Evolutionary conservation across 2,797 vertebrate species (phyloP), one percentile per base, ranked within the genome.

Genomic region (Ambastaia sidthimunki): DNA sequence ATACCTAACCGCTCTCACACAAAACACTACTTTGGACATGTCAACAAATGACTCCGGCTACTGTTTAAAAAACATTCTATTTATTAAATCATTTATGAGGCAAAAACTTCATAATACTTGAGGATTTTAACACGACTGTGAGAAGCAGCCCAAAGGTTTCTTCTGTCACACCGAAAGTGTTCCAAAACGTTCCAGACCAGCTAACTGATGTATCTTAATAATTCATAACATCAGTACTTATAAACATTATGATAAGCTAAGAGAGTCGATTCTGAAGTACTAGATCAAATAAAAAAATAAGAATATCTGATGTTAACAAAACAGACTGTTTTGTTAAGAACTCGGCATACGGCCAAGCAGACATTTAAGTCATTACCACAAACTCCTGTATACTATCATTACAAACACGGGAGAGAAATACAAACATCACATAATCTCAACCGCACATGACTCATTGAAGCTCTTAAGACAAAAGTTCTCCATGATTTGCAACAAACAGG

Each of bases 181-280:
- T 25, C 18, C 5, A 9, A 59, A 13, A 65, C 31, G 54, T 74
- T 47, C 71, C 76, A 74, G 65, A 65, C 62, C 11, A 21, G 50
- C 71, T 52, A 62, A 62, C 41, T 50, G 48, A 16, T 48, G 41
- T 7, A 11, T 41, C 28, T 7, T 63, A 65, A 28, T 69, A 82
- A 71, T 62, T 57, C 31, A 65, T 74, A 71, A 80, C 25, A 71
- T 65, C 48, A 52, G 76, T 62, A 73, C 76, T 72, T 76, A 78
- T 6, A 3, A 63, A 75, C 75, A 7, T 63, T 50, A 13, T 11
- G n/a, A 62, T 19, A 19, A 34, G 62, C 41, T 69, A 76, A 76
- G 5, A 3, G 0, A 37, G 48, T 52, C 2, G 0, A 65, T 34
- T 65, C 13, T 6, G 60, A 7, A 7, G 34, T 54, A 21, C 21